These are phyloP conservation scores for Pogonomyrmex californicus DNA, from an alignment of 1,140 invertebrate genomes.

Conservation along the genomic window DNA sequence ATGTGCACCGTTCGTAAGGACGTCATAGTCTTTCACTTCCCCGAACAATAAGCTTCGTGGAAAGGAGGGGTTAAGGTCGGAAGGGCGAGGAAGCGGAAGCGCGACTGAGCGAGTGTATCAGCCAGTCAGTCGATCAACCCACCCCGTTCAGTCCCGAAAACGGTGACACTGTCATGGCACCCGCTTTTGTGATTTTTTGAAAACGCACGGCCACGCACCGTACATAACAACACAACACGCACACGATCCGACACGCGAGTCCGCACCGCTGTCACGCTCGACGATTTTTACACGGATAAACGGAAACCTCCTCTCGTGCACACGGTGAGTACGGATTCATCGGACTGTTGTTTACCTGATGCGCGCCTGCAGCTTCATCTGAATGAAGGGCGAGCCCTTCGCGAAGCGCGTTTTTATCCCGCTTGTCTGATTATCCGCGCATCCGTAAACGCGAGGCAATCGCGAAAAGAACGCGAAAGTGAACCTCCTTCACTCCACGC, in stretches of 20 bases:
- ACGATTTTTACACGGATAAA: slow-evolving; percentile 38
- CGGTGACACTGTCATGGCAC: slow-evolving; percentile 81
- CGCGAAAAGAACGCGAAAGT: background rate
- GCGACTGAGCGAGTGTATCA: slow-evolving; percentile 59
- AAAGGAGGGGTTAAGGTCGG: slow-evolving; percentile 55
- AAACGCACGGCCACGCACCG: slow-evolving; percentile 49
- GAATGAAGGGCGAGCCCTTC: slow-evolving; percentile 68
- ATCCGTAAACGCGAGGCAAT: background rate
- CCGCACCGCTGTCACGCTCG: slow-evolving; percentile 16
- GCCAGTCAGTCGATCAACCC: slow-evolving; percentile 16
- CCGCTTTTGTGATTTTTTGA: slow-evolving; percentile 78
- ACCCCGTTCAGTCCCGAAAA: slow-evolving; percentile 69
- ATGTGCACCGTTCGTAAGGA: slow-evolving; percentile 18
- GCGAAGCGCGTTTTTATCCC: background rate
- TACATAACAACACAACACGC: slow-evolving; percentile 22
- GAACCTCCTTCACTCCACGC: background rate
- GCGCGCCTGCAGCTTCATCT: slow-evolving; percentile 21
- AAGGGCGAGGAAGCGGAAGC: slow-evolving; percentile 52
- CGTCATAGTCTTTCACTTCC: slow-evolving; percentile 60
- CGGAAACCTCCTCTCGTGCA: slow-evolving; percentile 44
- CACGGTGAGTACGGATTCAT: slow-evolving; percentile 65
- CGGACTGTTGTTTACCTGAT: slow-evolving; percentile 59
- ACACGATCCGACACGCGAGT: background rate
- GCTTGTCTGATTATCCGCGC: background rate
- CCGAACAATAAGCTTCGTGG: slow-evolving; percentile 64